Evolutionary conservation across 2,797 vertebrate genomes (phyloP).

Genomic region (Avahi laniger): DNA sequence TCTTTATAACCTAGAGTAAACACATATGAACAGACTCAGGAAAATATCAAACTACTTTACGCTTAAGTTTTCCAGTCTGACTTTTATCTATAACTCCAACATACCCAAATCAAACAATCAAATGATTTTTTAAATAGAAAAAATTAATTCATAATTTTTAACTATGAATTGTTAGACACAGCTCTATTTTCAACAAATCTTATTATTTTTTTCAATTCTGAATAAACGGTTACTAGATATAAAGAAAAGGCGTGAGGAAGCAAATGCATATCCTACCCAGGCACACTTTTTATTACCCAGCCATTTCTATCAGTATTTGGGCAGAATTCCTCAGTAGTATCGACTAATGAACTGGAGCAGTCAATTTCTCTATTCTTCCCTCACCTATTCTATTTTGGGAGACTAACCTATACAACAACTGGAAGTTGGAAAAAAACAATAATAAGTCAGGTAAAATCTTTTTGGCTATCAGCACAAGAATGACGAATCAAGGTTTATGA

Average conservation of each 20-base stretch:
- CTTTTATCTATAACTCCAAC: not conserved
- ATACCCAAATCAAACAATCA: not conserved
- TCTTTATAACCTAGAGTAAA: conserved; percentile 89
- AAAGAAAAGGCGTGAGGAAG: not conserved
- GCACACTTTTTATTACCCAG: not conserved
- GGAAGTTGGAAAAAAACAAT: not conserved
- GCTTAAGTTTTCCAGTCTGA: not conserved
- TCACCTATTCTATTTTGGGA: not conserved
- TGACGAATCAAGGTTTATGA: conserved; percentile 17
- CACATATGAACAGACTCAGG: not conserved
- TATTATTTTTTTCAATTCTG: not conserved
- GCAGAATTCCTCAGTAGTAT: not conserved
- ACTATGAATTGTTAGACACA: not conserved
- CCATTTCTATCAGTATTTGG: not conserved
- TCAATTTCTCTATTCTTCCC: not conserved
- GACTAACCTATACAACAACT: not conserved
- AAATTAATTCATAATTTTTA: not conserved
- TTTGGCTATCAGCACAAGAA: not conserved
- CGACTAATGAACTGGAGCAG: not conserved
- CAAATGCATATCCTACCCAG: not conserved
- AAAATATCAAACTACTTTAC: not conserved
- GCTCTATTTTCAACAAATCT: not conserved
- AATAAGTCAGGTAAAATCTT: not conserved
- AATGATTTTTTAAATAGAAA: not conserved
- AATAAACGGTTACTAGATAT: not conserved